A percentile compares a stretch with the other conserved stretches of the same genome.
phyloP scores from a whole-genome alignment of 2,888 invertebrate genomes.

The Leptinotarsa rubiginosa region DNA sequence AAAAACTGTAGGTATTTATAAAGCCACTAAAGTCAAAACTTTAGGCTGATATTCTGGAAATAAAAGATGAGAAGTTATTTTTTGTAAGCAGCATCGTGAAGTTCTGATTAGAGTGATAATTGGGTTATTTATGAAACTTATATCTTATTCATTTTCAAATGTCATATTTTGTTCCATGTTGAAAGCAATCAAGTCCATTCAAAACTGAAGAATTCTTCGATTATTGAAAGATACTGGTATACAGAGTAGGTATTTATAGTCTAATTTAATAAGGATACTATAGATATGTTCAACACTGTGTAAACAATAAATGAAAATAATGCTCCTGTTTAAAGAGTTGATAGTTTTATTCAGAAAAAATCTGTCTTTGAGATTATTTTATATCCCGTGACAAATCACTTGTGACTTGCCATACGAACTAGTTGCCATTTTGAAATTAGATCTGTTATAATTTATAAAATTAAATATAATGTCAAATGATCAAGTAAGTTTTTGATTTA shows the following conservation, averaged over 20 bases:
- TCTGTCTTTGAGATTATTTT: background rate
- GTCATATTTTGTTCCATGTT: too few relatives aligned
- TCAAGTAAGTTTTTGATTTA: background rate
- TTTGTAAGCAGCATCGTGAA: too few relatives aligned
- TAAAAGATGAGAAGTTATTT: too few relatives aligned
- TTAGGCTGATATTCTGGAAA: background rate
- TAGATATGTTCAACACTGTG: background rate
- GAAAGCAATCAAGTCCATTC: too few relatives aligned
- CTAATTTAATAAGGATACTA: background rate
- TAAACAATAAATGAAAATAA: background rate
- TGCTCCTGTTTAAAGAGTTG: conserved; percentile 9
- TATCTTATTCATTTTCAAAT: too few relatives aligned
- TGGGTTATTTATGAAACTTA: too few relatives aligned
- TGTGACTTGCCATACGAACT: conserved; percentile 9
- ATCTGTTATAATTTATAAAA: background rate
- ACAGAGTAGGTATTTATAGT: too few relatives aligned
- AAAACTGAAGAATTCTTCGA: too few relatives aligned
- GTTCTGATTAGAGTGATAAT: too few relatives aligned
- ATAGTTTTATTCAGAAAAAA: background rate
- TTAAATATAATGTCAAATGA: background rate
- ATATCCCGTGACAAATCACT: background rate
- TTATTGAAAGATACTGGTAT: too few relatives aligned
- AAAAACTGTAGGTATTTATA: too few relatives aligned
- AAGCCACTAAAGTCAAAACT: too few relatives aligned
- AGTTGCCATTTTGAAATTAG: conserved; percentile 11